Evolutionary conservation across 2,888 invertebrate species (phyloP).

Genomic region (Ditylenchus weischeri): DNA sequence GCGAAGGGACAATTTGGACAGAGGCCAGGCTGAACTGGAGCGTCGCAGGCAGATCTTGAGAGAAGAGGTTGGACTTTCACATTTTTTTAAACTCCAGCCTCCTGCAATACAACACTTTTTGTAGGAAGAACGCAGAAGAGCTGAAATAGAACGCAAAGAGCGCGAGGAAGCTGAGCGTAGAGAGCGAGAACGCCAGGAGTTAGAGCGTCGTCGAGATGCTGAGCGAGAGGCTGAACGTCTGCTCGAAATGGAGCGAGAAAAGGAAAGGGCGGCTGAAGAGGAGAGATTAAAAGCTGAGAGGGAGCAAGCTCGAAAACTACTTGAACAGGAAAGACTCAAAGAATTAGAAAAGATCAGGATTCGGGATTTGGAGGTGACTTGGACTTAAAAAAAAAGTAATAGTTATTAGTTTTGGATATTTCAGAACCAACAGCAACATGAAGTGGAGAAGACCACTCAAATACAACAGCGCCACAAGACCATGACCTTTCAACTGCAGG

Average conservation of each 20-base stretch:
- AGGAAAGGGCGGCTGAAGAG: constrained; percentile 58
- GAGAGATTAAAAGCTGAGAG: constrained; percentile 40
- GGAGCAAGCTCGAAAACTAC: constrained; percentile 81
- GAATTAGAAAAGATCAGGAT: constrained; percentile 70
- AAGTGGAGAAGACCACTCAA: constrained; percentile 72
- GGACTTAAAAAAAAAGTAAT: constrained; percentile 2
- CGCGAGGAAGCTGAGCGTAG: constrained; percentile 78
- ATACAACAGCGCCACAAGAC: constrained; percentile 83
- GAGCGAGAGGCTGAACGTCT: constrained; percentile 70
- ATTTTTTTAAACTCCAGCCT: no score
- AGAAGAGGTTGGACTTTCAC: constrained; percentile 69
- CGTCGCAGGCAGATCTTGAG: constrained; percentile 80
- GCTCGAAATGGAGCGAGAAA: constrained; percentile 91
- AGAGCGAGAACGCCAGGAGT: constrained; percentile 69
- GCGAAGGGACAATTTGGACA: constrained; percentile 91
- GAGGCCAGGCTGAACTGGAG: constrained; percentile 94
- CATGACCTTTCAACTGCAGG: constrained; percentile 72
- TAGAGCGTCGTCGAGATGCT: constrained; percentile 48
- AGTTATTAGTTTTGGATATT: constrained; percentile 6
- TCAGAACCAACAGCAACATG: constrained; percentile 48
- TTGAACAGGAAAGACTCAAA: constrained; percentile 85
- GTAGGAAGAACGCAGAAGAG: constrained; percentile 54
- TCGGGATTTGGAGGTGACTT: constrained; percentile 37
- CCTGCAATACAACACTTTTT: neutral
- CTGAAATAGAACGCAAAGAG: constrained; percentile 78